Evolutionary conservation across 2,113 vertebrate species (phyloP).

Genomic region (Climacteris rufus): DNA sequence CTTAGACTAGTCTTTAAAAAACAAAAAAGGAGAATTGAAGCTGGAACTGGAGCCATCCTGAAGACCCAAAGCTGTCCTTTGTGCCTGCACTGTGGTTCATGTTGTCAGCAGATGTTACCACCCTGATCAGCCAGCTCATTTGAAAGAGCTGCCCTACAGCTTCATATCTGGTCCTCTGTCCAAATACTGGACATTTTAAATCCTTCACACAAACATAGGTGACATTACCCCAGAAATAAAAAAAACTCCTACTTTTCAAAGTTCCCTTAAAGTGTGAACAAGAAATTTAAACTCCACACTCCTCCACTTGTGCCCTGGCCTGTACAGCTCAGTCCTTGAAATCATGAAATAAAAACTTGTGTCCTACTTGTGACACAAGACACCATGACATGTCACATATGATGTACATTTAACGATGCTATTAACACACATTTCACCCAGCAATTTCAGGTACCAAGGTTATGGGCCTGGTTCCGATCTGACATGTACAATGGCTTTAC

Average conservation of each 20-base stretch:
- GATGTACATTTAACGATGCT: background rate
- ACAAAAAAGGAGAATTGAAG: background rate
- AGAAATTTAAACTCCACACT: background rate
- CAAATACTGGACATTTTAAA: background rate
- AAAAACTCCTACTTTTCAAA: rapidly evolving
- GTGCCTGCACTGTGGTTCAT: background rate
- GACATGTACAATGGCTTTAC: background rate
- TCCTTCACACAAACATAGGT: background rate
- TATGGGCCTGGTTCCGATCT: background rate
- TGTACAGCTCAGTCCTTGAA: background rate
- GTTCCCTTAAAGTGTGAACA: background rate
- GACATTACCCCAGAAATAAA: background rate
- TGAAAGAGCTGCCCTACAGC: background rate
- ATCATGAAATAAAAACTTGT: background rate
- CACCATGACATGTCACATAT: rapidly evolving
- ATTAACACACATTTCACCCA: background rate
- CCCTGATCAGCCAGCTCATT: background rate
- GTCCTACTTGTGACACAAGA: background rate
- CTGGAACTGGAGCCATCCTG: background rate
- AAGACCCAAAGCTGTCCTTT: background rate
- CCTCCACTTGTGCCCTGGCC: background rate
- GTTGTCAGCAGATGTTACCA: background rate
- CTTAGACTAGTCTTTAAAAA: background rate
- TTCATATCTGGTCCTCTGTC: background rate
- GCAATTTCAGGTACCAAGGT: background rate